Evolutionary conservation across 2,113 vertebrate species (phyloP), one percentile per base, ranked within the genome.

Genomic region (Litocranius walleri): DNA sequence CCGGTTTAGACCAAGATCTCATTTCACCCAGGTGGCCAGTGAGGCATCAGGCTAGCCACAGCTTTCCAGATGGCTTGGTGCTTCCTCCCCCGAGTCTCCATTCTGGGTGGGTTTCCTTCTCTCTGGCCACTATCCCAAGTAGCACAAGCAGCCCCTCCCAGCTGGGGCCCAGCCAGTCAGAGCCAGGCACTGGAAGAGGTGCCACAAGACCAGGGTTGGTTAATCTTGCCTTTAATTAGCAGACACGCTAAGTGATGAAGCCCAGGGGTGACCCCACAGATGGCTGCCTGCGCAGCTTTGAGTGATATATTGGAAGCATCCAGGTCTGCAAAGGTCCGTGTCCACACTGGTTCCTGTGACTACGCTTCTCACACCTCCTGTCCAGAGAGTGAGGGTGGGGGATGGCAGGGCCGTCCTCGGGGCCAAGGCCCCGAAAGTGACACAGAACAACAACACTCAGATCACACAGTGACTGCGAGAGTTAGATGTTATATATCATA

Each of bases 151-250:
- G 95, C 95, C 40, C 36, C 59, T 54, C 95, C 62, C 57, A 27
- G 62, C 16, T n/a, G 64, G 88, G 86, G 67, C 36, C 82, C 52
- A 27, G 52, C 27, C 82, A 89, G 97, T 77, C 48, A 85, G 64
- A 48, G 80, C 88, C 92, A 88, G 90, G 67, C 67, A 12, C 82
- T n/a, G 92, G 94, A 88, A 96, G 52, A 94, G 93, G 86, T 93
- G 83, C 91, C 96, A 96, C 93, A 82, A 93, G 77, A n/a, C 78
- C 81, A 45, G 80, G 56, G 89, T 57, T 33, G 2, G 54, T 97
- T 96, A 88, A 93, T 98, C 95, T 88, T 95, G 82, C 93, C 87
- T 97, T 95, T 96, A 97, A 97, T 97, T 93, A 94, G 95, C 95
- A 95, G 88, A 88, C 1, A 21, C 2, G 43, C 62, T 67, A 45